Percentiles rank a stretch among this genome's conserved stretches.
Conservation (phyloP, 53 echinoderm and acorn worm species). For the Actinopyga echinites region DNA sequence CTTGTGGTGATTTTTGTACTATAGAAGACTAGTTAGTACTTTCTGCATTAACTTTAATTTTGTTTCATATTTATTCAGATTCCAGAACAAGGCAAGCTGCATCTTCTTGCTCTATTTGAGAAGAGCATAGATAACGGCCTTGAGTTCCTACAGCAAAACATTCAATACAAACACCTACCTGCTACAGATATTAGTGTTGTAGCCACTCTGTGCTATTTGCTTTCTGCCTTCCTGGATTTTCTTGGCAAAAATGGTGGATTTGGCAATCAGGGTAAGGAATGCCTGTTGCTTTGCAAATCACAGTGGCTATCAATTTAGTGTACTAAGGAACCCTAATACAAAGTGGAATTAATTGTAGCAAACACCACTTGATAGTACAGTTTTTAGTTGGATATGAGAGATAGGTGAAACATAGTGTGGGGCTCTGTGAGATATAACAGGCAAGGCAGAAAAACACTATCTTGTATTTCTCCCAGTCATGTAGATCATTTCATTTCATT, state of each 20-base stretch:
- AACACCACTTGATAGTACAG: too few species aligned
- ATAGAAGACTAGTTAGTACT: not conserved
- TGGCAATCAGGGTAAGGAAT: slow-evolving; percentile 69
- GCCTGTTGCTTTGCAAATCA: too few species aligned
- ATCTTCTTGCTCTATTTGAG: slow-evolving; percentile 81
- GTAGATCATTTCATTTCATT: too few species aligned
- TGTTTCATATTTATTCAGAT: slow-evolving; percentile 51
- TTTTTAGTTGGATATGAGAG: too few species aligned
- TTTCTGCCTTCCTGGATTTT: slow-evolving; percentile 88
- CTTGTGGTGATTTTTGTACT: not conserved
- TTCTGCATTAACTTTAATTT: not conserved
- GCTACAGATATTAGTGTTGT: slow-evolving; percentile 84
- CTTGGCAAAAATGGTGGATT: slow-evolving; percentile 91
- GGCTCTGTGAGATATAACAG: too few species aligned
- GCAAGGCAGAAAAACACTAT: too few species aligned
- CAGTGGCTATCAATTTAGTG: too few species aligned
- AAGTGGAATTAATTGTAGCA: too few species aligned
- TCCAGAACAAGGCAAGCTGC: slow-evolving; percentile 89
- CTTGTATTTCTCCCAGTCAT: too few species aligned
- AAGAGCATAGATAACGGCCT: slow-evolving; percentile 93
- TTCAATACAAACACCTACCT: slow-evolving; percentile 71
- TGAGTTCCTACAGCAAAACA: slow-evolving; percentile 66
- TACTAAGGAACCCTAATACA: too few species aligned
- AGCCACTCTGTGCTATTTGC: slow-evolving; percentile 77
- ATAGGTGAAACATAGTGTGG: too few species aligned